phyloP scores from a whole-genome alignment of 2,888 invertebrate species.

The Ellobium chinense region DNA sequence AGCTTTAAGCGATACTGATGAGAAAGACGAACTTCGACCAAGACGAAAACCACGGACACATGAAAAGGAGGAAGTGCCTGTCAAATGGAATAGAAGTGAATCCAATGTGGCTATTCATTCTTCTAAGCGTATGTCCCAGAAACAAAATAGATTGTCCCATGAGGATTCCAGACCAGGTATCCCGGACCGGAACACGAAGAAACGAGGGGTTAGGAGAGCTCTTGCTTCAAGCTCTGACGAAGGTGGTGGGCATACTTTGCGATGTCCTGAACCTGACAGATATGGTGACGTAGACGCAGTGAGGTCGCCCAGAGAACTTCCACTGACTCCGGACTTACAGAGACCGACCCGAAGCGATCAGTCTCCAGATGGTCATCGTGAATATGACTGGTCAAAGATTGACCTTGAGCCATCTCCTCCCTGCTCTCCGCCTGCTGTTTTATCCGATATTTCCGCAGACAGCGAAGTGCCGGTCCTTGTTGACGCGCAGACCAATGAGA shows the following conservation, averaged over 20 bases:
- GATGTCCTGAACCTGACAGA: no score
- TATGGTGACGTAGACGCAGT: no score
- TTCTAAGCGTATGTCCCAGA: neutral
- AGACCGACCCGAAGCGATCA: neutral
- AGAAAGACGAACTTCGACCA: no score
- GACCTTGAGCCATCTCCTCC: neutral
- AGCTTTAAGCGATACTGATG: no score
- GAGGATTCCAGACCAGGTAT: no score
- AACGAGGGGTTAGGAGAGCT: no score
- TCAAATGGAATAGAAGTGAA: conserved; percentile 17
- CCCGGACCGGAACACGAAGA: no score
- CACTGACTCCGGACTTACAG: no score
- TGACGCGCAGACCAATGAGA: neutral
- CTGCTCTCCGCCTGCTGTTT: neutral
- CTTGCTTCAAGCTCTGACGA: no score
- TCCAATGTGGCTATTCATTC: conserved; percentile 1
- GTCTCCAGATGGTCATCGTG: neutral
- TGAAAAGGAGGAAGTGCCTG: neutral
- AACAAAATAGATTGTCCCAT: neutral
- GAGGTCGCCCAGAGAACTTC: no score
- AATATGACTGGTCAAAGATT: neutral
- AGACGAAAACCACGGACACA: no score
- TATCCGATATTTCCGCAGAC: neutral
- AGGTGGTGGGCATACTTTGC: no score
- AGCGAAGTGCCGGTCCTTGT: neutral